phyloP scores from a whole-genome alignment of 2,797 vertebrate genomes.

The Typhlichthys eigenmanni region DNA sequence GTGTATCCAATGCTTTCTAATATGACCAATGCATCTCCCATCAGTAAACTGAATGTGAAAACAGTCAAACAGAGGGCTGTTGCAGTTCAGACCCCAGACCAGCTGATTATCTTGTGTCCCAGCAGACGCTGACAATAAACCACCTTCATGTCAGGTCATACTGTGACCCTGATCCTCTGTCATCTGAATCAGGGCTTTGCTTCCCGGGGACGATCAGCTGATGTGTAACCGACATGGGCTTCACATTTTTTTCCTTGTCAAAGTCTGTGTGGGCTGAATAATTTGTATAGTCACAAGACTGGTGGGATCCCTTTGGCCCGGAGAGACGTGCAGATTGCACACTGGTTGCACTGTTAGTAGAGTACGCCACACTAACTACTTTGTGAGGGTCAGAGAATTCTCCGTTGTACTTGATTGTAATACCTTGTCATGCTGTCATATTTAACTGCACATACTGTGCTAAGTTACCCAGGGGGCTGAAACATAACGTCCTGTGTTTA shows the following conservation, averaged over 20 bases:
- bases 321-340: background rate
- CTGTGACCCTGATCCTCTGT: slow-evolving; percentile 68
- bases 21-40: slow-evolving; percentile 3
- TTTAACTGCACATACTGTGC: no score
- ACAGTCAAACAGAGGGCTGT: slow-evolving; percentile 26
- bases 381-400: background rate
- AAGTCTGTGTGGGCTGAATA: background rate
- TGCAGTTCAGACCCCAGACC: slow-evolving; percentile 31
- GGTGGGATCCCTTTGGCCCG: background rate
- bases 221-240: slow-evolving; percentile 25
- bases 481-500: no score
- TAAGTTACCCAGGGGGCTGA: no score
- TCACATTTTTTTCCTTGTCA: background rate
- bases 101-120: slow-evolving; percentile 6
- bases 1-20: slow-evolving; percentile 9
- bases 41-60: slow-evolving; percentile 23
- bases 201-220: slow-evolving; percentile 46
- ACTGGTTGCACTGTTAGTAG: background rate
- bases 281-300: background rate
- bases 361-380: background rate
- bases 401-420: no score
- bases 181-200: slow-evolving; percentile 71
- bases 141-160: slow-evolving; percentile 61
- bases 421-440: no score
- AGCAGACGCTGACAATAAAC: slow-evolving; percentile 57